A percentile compares a stretch with the other conserved stretches of the same genome.
Evolutionary conservation across 2,113 vertebrate species (phyloP).

Genomic region (Cettia cetti): DNA sequence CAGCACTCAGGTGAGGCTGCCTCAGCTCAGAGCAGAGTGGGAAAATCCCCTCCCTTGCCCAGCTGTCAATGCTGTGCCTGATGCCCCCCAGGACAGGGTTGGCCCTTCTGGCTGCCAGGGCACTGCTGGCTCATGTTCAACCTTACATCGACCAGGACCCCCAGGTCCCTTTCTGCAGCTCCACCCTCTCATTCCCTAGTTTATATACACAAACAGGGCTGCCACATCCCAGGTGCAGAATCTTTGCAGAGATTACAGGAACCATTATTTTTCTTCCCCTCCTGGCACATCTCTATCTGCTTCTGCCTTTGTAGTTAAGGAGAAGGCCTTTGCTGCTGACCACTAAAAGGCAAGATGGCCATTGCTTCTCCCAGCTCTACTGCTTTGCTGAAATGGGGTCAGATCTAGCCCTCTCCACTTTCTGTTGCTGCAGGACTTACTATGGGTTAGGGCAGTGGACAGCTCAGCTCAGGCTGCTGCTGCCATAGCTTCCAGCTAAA

Average conservation of each 20-base stretch:
- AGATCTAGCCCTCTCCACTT: background rate
- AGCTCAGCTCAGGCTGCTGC: background rate
- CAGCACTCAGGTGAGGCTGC: fast-evolving
- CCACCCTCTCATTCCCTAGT: background rate
- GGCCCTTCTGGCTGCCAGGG: background rate
- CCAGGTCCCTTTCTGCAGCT: background rate
- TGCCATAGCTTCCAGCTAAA: background rate
- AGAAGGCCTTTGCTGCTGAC: background rate
- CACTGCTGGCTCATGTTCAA: background rate
- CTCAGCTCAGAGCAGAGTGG: fast-evolving
- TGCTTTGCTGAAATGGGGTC: background rate
- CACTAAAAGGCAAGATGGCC: background rate
- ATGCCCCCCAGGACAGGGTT: fast-evolving
- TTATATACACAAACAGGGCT: background rate
- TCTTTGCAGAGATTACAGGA: background rate
- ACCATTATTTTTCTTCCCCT: background rate
- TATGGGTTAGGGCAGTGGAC: fast-evolving
- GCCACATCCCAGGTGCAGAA: background rate
- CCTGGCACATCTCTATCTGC: background rate
- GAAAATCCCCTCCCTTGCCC: background rate
- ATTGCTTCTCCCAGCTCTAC: background rate
- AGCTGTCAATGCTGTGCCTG: fast-evolving
- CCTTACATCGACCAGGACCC: fast-evolving
- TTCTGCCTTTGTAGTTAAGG: background rate
- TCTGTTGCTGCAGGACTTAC: background rate